phyloP scores from a whole-genome alignment of 2,888 invertebrate genomes.

The Itoplectis maculator region DNA sequence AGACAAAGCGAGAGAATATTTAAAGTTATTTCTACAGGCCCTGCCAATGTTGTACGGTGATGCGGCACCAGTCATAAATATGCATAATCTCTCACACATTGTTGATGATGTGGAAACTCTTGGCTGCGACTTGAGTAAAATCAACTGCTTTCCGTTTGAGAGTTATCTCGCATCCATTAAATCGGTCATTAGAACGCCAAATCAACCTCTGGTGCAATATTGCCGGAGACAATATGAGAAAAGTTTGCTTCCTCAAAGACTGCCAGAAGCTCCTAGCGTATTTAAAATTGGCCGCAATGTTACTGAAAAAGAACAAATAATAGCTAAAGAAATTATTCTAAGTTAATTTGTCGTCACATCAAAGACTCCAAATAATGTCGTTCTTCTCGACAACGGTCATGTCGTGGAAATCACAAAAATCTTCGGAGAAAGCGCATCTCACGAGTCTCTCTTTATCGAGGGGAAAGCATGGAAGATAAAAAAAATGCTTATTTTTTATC shows the following conservation, averaged over 20 bases:
- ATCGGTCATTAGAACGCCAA: conserved; percentile 32
- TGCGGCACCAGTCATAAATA: conserved; percentile 33
- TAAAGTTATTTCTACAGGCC: conserved; percentile 8
- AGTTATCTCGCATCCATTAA: conserved; percentile 43
- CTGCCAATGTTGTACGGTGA: conserved; percentile 30
- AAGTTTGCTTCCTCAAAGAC: conserved; percentile 7
- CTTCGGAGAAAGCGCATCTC: neutral
- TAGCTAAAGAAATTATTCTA: conserved; percentile 19
- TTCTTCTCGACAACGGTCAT: conserved; percentile 21
- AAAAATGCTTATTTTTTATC: neutral
- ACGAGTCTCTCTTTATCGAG: neutral
- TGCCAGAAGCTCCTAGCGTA: neutral
- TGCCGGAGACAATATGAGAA: conserved; percentile 35
- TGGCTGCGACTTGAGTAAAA: conserved; percentile 25
- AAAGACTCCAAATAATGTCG: conserved; percentile 31
- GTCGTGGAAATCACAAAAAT: conserved; percentile 23
- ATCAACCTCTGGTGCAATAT: conserved; percentile 42
- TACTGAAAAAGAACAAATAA: conserved; percentile 27
- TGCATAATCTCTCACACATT: conserved; percentile 38
- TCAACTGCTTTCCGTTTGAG: conserved; percentile 44
- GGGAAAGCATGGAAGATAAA: neutral
- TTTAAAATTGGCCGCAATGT: conserved; percentile 8
- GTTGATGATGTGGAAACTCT: conserved; percentile 37
- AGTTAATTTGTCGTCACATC: neutral
- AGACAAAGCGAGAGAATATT: conserved; percentile 34